Conservation (phyloP, 2,113 vertebrate genomes). For the Sardina pilchardus region DNA sequence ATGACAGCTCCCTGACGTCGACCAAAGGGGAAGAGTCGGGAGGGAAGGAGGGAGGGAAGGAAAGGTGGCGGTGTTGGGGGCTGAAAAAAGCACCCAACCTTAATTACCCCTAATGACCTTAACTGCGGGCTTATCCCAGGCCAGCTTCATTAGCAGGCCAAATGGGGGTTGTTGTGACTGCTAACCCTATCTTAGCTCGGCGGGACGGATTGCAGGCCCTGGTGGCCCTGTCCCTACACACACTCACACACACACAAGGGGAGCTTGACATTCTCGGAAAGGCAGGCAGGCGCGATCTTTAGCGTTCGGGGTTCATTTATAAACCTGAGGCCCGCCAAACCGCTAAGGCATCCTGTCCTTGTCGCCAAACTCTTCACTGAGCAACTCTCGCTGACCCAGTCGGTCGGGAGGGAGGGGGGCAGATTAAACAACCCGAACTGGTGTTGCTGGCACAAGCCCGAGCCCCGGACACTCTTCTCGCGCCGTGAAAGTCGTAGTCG, state of each 20-base stretch:
- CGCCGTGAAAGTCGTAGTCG: background rate
- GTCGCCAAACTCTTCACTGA: background rate
- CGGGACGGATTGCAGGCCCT: background rate
- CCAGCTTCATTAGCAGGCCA: conserved; percentile 29
- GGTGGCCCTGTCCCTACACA: too few species aligned
- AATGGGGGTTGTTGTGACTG: conserved; percentile 31
- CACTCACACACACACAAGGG: too few species aligned
- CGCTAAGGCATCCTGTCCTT: conserved; percentile 8
- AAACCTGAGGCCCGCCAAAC: background rate
- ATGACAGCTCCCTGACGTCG: conserved; percentile 26
- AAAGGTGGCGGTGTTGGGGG: background rate
- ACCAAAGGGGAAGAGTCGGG: conserved; percentile 15
- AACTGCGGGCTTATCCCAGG: conserved; percentile 33
- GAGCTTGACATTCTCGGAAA: background rate
- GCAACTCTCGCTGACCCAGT: background rate
- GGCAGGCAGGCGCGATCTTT: background rate
- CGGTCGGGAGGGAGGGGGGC: too few species aligned
- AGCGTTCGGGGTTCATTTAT: background rate
- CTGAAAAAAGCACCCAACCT: conserved; percentile 30
- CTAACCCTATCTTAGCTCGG: conserved; percentile 28
- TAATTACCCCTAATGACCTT: conserved; percentile 47
- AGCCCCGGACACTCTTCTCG: background rate
- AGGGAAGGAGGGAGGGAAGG: too few species aligned
- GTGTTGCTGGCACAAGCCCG: background rate
- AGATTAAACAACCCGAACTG: background rate